A percentile compares a stretch with the other conserved stretches of the same genome.
These are phyloP conservation scores for Tadarida brasiliensis DNA, from an alignment of 2,797 vertebrate species.

Conservation along the genomic window DNA sequence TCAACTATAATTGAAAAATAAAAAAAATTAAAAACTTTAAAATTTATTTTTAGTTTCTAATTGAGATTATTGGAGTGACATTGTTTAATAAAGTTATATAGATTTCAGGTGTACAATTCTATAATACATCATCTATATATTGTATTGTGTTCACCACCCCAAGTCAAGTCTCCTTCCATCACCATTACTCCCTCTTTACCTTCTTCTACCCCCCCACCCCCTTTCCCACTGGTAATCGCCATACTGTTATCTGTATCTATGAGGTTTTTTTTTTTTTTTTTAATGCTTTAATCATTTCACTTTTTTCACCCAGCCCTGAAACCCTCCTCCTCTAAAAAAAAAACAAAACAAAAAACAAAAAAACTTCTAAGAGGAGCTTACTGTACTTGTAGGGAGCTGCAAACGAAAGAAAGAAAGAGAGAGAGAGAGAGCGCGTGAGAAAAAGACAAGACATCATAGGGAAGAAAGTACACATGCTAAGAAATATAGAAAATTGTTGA, in stretches of 20 bases:
- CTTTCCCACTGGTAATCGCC: background rate
- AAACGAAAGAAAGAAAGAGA: background rate
- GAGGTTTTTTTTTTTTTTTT: background rate
- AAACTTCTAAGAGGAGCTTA: background rate
- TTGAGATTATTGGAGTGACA: background rate
- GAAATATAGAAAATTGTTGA: background rate
- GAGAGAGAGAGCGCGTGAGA: background rate
- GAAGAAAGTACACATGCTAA: background rate
- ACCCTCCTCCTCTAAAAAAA: background rate
- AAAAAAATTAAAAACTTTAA: background rate
- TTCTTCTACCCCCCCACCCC: background rate
- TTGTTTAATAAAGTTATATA: background rate
- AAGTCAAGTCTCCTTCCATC: background rate
- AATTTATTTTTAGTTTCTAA: background rate
- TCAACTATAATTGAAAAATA: background rate
- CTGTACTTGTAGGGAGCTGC: background rate
- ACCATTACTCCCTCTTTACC: background rate
- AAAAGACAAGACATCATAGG: background rate
- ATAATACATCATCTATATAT: background rate
- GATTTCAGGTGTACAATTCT: background rate
- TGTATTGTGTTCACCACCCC: too few relatives aligned
- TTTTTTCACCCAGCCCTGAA: background rate
- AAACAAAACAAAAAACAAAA: background rate
- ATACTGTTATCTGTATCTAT: background rate
- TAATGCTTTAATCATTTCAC: background rate